Base-by-base conservation (phyloP, 2,797 vertebrate genomes). In the Sebastes steindachneri region DNA sequence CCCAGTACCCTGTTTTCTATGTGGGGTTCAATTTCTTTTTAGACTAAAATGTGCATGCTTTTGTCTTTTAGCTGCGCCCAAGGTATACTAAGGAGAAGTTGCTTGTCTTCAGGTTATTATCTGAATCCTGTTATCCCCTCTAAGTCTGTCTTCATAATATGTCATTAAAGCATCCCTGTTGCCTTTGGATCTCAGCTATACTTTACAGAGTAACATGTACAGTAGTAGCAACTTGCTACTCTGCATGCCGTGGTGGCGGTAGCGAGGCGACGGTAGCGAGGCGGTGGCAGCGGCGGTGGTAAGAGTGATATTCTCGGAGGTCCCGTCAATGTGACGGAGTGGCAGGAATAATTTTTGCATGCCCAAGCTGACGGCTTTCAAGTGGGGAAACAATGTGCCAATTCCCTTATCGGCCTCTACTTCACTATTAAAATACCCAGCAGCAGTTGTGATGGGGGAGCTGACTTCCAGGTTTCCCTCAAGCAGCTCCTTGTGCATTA, bases 321-420 rank as follows among this genome's bases (percentile, higher is more conserved):
- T 85, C 62, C 82, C 67, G 60, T 89, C 88, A 91, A 68, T 67
- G 82, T 92, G 88, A 89, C 72, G 23, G 80, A 88, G 68, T 87
- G 84, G 76, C 87, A 86, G 84, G 85, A 90, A 90, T 89, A 68
- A 89, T 90, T 86, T 89, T 77, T 60, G 55, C 68, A 80, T 68
- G 41, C 64, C 77, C 70, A 31, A 70, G 77, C 83, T 89, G 91
- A 93, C 88, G 73, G 78, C 84, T 84, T 89, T 89, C 71, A 86
- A 88, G 86, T 54, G 64, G 59, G 79, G 65, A 86, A 91, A 90
- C 89, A 91, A 93, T 80, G 69, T 73, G 64, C 65, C 71, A 81
- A 89, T 90, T 91, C 86, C 88, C 88, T 85, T 41, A 88, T 85
- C 87, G 71, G 78, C 80, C 82, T 73, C 62, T 58, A 85, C 87